Conservation (phyloP, 1,140 invertebrate genomes). For the Drosophila melanica region DNA sequence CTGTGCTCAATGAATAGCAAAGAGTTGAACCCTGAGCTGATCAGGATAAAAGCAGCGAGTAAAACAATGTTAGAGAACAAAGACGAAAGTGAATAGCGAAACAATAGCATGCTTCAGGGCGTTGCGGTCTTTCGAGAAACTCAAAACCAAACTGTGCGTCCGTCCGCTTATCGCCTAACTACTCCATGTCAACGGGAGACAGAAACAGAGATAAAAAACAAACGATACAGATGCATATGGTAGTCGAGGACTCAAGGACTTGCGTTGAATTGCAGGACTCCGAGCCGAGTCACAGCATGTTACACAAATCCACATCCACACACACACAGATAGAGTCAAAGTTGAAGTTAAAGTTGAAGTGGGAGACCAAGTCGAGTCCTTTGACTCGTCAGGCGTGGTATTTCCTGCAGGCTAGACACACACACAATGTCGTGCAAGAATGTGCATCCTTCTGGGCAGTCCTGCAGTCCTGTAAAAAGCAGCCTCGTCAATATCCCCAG, state of each 20-base stretch:
- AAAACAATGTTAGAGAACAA: neutral
- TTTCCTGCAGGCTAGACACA: constrained; percentile 20
- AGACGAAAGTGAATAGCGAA: constrained; percentile 1
- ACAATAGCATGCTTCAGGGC: constrained; percentile 16
- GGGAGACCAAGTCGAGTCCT: constrained; percentile 9
- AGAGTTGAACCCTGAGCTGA: constrained; percentile 19
- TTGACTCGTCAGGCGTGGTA: constrained; percentile 9
- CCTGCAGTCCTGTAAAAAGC: neutral
- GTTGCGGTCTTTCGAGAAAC: constrained; percentile 16
- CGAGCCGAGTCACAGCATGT: constrained; percentile 18
- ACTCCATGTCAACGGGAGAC: neutral
- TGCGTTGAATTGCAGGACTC: constrained; percentile 11
- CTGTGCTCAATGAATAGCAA: neutral
- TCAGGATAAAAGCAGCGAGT: constrained; percentile 10
- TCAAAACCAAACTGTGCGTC: constrained; percentile 1
- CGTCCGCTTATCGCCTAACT: constrained; percentile 17
- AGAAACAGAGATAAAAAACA: neutral
- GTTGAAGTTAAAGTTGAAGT: constrained; percentile 7
- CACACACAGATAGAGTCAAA: neutral
- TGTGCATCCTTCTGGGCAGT: neutral
- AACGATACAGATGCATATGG: constrained; percentile 10
- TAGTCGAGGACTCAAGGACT: constrained; percentile 22
- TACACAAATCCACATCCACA: neutral
- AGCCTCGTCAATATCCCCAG: neutral
- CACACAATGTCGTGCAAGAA: neutral